Evolutionary conservation across 2,113 vertebrate genomes (phyloP), one percentile per base, ranked within the genome.

Genomic region (Melanotaenia duboulayi): DNA sequence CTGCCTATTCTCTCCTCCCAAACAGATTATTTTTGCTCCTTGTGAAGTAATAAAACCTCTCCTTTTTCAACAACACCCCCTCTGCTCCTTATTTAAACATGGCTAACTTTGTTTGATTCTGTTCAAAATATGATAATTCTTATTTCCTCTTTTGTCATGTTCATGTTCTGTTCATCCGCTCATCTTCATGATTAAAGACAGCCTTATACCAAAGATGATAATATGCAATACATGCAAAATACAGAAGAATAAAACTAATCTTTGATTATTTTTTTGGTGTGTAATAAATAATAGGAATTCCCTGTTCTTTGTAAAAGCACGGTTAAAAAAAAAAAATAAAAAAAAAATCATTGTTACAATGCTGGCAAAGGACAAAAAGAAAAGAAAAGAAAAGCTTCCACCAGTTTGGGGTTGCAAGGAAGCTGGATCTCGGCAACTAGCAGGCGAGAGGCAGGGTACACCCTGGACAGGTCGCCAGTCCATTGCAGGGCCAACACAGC

Each of bases 111-210:
- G 25, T 35, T 71, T 49, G 25, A 19, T 75, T 4, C 50, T 65
- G 46, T 69, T 65, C 11, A 60, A 44, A 46, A 57, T 11, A 40
- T 65, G 55, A 35, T 50, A 28, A 4, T 64, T 58, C 28, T 14
- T 13, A 42, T 14, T 44, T 3, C 7, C 16, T 42, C 12, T 16
- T n/a, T n/a, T n/a, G n/a, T n/a, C n/a, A n/a, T n/a, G n/a, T n/a
- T n/a, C n/a, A n/a, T n/a, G n/a, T n/a, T n/a, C 13, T 42, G 40
- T 16, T 42, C 19, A 14, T 48, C 4, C 17, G 2, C 17, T 9
- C 8, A 35, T 3, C 32, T 35, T 35, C 8, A 35, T 35, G 32
- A 3, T 35, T n/a, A n/a, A 48, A 48, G 44, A 48, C 44, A 48
- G 16, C 44, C 17, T 48, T 48, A 19, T 2, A 19, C 2, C 44